Evolutionary conservation across 2,797 vertebrate species (phyloP), one percentile per base, ranked within the genome.

Genomic region (Hoplostethus atlanticus): DNA sequence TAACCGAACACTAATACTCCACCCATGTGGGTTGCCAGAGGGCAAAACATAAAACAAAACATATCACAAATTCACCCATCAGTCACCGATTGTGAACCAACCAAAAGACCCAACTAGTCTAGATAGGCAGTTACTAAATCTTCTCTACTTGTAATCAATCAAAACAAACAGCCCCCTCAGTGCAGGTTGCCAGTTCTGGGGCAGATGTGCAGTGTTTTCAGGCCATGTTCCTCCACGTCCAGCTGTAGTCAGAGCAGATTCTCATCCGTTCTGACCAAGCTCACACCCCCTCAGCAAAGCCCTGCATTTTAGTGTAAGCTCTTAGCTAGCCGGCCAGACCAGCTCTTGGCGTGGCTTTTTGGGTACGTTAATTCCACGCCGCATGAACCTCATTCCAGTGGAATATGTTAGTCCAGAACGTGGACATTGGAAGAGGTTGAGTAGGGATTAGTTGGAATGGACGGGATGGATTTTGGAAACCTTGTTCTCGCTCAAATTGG

Each of bases 141-240:
- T 28, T 60, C 40, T 74, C 62, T 72, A 66, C 81, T 80, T 75
- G 72, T 80, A 56, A 83, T 87, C 74, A 73, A 84, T 90, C 84
- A 72, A 73, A 87, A 80, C 80, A 75, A 76, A 16, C 15, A 16
- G 66, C 72, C 65, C 75, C 61, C 54, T 65, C 57, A 12, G 50
- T 64, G 5, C 8, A 21, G 16, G 15, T 3, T 81, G 84, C 87
- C 85, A 84, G 56, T 65, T 77, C 59, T 55, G 21, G 44, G 53
- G 59, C 85, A 87, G 81, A 86, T 87, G 78, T 87, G 84, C 86
- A 87, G 88, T 77, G 84, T 77, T 90, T 81, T 84, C 65, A 66
- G 71, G 52, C 73, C 65, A n/a, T 79, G 73, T 88, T 86, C 65
- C 80, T 81, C 71, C 75, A 70, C 77, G 78, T 83, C 79, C 87